phyloP scores from a whole-genome alignment of 2,888 invertebrate genomes.

The Lepidochrysops patricia region DNA sequence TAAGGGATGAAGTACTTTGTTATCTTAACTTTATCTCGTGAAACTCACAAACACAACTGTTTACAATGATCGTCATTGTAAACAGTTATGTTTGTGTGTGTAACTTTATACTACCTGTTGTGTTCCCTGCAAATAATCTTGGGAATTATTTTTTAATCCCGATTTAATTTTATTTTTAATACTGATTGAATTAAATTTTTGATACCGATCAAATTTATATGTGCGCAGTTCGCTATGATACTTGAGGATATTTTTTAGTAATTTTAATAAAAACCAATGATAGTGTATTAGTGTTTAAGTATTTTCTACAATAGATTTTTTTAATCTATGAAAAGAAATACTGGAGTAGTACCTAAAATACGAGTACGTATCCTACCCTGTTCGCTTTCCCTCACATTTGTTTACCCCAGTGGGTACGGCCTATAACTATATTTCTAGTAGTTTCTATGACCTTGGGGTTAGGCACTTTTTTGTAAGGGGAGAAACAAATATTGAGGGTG shows the following conservation, averaged over 20 bases:
- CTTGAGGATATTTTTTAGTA: too few relatives aligned
- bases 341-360: not conserved
- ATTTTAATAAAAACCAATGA: too few relatives aligned
- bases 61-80: too few relatives aligned
- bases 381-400: constrained; percentile 17
- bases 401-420: constrained; percentile 10
- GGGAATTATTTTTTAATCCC: too few relatives aligned
- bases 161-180: too few relatives aligned
- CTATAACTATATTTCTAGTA: not conserved
- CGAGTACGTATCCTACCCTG: constrained; percentile 7
- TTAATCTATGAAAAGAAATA: not conserved
- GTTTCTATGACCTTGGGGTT: constrained; percentile 13
- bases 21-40: not conserved
- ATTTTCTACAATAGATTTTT: not conserved
- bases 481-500: not conserved
- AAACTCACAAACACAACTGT: not conserved
- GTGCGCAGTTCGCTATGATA: too few relatives aligned
- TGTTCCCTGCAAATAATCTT: too few relatives aligned
- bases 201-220: too few relatives aligned
- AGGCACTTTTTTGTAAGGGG: not conserved
- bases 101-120: too few relatives aligned
- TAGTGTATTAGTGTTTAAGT: too few relatives aligned
- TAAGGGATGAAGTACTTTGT: not conserved
- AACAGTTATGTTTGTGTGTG: too few relatives aligned
- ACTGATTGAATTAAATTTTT: too few relatives aligned